phyloP scores from a whole-genome alignment of 2,888 invertebrate species.

The Noctua pronuba region DNA sequence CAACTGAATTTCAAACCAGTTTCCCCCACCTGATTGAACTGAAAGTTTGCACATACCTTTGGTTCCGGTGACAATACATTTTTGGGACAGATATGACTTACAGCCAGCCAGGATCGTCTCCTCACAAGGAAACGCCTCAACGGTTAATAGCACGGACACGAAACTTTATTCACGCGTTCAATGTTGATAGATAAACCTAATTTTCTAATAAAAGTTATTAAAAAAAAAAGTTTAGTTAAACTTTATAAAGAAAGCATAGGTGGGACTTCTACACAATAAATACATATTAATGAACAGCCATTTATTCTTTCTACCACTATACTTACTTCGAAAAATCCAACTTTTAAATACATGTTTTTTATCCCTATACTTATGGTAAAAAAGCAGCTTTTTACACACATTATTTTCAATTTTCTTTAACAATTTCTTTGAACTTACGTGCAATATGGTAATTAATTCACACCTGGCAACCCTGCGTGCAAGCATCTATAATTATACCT shows the following conservation, averaged over 20 bases:
- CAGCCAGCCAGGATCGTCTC: too few relatives aligned
- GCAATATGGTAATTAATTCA: constrained; percentile 33
- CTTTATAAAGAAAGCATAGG: background rate
- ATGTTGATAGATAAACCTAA: too few relatives aligned
- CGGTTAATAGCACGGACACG: too few relatives aligned
- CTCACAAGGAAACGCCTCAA: too few relatives aligned
- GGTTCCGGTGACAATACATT: too few relatives aligned
- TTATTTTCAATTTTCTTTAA: constrained; percentile 14
- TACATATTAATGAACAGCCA: background rate
- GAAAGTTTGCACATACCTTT: too few relatives aligned
- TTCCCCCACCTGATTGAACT: too few relatives aligned
- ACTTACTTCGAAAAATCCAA: background rate
- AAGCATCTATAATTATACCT: constrained; percentile 74
- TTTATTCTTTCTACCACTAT: background rate
- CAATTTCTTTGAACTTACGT: background rate
- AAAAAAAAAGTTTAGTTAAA: too few relatives aligned
- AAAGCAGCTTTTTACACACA: background rate
- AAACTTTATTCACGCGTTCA: too few relatives aligned
- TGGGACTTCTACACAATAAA: background rate
- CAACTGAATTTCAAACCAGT: too few relatives aligned
- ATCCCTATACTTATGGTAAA: background rate
- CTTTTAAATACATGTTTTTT: background rate
- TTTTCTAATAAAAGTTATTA: too few relatives aligned
- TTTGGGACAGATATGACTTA: too few relatives aligned
- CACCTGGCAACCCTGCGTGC: constrained; percentile 52